These are phyloP conservation scores for Lasioglossum leucozonium DNA, from an alignment of 2,888 invertebrate species.

Conservation along the genomic window DNA sequence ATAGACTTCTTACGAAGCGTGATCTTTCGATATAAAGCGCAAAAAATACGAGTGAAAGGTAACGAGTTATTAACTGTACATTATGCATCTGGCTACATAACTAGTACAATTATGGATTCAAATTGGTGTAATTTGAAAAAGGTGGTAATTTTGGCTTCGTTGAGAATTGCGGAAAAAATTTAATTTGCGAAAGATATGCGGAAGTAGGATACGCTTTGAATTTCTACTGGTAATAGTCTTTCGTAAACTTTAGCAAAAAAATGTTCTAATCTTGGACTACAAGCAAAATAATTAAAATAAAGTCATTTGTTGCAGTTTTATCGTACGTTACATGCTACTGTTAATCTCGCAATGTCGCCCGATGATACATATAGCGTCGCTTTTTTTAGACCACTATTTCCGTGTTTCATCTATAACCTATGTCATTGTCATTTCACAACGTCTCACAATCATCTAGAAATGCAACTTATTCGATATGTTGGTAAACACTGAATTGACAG, in stretches of 20 bases:
- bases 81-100: not conserved
- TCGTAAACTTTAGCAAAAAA: not conserved
- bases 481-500: conserved; percentile 17
- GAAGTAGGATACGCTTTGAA: not conserved
- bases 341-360: not conserved
- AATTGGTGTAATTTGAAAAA: not conserved
- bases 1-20: not conserved
- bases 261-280: not conserved
- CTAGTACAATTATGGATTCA: not conserved
- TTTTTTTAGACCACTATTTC: not conserved
- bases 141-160: not conserved
- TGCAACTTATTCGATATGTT: not conserved
- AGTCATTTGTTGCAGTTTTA: not conserved
- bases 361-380: too few relatives aligned
- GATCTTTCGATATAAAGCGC: not conserved
- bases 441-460: not conserved
- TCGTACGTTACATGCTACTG: not conserved
- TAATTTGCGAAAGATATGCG: not conserved
- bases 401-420: not conserved
- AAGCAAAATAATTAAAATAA: not conserved
- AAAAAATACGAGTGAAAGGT: not conserved
- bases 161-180: not conserved
- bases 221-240: not conserved
- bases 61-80: not conserved
- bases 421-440: not conserved